Conservation (phyloP, 2,113 vertebrate species). For the Petrocephalus zakoni region DNA sequence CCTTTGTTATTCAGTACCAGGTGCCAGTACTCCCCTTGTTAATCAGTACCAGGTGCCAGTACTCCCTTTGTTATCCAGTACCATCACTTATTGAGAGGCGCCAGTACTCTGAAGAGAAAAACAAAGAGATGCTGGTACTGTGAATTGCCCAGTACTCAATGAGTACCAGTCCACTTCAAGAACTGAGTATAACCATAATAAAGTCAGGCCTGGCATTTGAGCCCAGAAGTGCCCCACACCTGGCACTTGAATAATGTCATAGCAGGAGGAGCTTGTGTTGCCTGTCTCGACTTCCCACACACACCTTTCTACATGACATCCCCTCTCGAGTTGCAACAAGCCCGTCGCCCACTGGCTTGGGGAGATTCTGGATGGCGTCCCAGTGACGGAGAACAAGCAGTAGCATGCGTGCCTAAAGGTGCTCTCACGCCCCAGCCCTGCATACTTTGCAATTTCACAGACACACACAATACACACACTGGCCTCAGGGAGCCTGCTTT, state of each 20-base stretch:
- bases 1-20: too few species aligned
- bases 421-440: background rate
- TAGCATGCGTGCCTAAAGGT: background rate
- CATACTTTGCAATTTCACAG: background rate
- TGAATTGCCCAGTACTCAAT: background rate
- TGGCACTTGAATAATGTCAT: background rate
- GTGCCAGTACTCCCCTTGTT: background rate
- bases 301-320: background rate
- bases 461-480: background rate
- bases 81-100: background rate
- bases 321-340: background rate
- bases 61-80: background rate
- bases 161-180: background rate
- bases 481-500: background rate
- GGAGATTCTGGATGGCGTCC: background rate
- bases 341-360: background rate
- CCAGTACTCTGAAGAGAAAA: background rate
- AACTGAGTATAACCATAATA: background rate
- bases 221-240: background rate
- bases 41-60: too few species aligned
- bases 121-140: background rate
- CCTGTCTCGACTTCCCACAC: background rate
- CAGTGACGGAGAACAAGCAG: background rate
- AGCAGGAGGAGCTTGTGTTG: background rate
- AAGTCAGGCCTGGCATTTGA: background rate